These are phyloP conservation scores for Fregetta grallaria DNA, from an alignment of 2,113 vertebrate genomes.

Conservation along the genomic window DNA sequence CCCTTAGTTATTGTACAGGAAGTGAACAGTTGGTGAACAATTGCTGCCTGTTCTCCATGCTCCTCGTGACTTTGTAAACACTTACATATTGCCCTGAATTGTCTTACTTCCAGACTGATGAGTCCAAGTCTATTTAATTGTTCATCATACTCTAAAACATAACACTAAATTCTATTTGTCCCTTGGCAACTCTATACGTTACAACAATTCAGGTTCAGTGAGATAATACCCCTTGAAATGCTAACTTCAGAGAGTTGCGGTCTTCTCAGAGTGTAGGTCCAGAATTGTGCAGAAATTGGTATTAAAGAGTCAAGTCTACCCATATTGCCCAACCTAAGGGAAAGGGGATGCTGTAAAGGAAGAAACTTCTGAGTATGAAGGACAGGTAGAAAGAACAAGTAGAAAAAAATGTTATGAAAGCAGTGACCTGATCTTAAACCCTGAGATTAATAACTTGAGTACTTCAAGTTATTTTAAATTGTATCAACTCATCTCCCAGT, in stretches of 20 bases:
- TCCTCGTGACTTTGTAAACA: rapidly evolving
- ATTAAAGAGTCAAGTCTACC: not conserved
- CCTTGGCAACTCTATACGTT: not conserved
- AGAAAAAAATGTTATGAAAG: not conserved
- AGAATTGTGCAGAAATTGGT: not conserved
- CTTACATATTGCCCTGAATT: not conserved
- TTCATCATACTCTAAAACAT: not conserved
- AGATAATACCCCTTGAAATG: not conserved
- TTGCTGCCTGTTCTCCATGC: not conserved
- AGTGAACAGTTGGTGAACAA: not conserved
- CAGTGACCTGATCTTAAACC: not conserved
- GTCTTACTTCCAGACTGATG: not conserved
- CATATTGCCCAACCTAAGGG: not conserved
- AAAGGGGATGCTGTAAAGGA: not conserved
- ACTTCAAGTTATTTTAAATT: not conserved
- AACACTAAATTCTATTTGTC: not conserved
- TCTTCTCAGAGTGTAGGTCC: not conserved
- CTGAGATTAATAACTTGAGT: not conserved
- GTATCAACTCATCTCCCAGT: not conserved
- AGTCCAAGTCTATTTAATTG: not conserved
- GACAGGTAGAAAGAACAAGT: not conserved
- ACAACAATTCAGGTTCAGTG: not conserved
- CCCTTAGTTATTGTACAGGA: not conserved
- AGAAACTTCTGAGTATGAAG: not conserved
- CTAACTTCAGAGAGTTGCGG: not conserved